These are phyloP conservation scores for Rhabdornis inornatus DNA, from an alignment of 2,113 vertebrate species.

Conservation along the genomic window DNA sequence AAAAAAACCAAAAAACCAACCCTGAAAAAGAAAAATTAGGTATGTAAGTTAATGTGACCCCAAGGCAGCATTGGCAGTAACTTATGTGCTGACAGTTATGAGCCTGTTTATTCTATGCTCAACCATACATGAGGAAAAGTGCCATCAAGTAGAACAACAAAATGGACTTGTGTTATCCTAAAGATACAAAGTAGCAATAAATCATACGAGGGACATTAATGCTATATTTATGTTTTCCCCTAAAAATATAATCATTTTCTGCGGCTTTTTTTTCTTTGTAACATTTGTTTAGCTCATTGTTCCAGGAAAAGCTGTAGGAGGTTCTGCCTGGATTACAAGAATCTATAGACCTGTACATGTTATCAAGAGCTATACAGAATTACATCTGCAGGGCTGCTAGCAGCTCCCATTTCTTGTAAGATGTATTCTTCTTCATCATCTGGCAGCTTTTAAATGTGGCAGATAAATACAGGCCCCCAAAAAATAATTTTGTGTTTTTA, in stretches of 20 bases:
- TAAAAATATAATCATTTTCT: background rate
- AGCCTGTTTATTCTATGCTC: constrained; percentile 63
- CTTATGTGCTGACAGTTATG: constrained; percentile 59
- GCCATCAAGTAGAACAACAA: constrained; percentile 53
- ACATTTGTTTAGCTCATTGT: background rate
- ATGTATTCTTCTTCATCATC: background rate
- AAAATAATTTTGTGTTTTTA: background rate
- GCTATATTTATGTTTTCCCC: constrained; percentile 2
- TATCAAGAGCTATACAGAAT: background rate
- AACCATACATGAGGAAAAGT: constrained; percentile 27
- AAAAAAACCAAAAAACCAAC: background rate
- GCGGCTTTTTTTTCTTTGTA: background rate
- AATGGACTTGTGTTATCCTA: constrained; percentile 57
- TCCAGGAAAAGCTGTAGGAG: background rate
- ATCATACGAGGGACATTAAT: constrained; percentile 34
- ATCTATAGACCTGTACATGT: background rate
- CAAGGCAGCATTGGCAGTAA: constrained; percentile 61
- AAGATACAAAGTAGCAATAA: constrained; percentile 55
- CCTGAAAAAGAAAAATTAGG: constrained; percentile 52
- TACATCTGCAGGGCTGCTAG: background rate
- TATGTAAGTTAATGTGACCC: constrained; percentile 62
- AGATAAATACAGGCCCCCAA: background rate
- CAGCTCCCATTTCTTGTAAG: background rate
- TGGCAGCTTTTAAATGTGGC: background rate
- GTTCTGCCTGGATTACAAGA: background rate